Conservation (phyloP, 2,797 vertebrate genomes). For the Presbytis comata region DNA sequence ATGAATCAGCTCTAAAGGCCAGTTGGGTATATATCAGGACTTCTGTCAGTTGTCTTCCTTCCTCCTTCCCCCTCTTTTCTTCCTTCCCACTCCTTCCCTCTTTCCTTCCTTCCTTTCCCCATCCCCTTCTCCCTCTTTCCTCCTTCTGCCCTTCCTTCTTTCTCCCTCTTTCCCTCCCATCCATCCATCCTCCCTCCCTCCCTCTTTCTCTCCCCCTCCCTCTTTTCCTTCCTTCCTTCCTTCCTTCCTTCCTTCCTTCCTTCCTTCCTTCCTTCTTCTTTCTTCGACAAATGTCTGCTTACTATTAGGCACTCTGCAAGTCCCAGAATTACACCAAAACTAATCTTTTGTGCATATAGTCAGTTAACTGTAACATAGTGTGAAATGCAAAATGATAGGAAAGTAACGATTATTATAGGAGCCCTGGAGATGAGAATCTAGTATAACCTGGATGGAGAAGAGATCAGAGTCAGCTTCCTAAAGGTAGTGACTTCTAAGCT, state of each 20-base stretch:
- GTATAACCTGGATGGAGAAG: fast-evolving
- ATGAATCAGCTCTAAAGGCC: background rate
- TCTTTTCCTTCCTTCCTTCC: background rate
- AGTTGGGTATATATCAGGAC: background rate
- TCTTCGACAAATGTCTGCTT: background rate
- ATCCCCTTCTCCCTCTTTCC: no score
- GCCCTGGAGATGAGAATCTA: background rate
- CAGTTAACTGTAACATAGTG: background rate
- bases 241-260: fast-evolving
- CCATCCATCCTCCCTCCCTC: background rate
- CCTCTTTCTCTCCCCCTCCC: no score
- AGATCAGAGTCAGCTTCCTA: background rate
- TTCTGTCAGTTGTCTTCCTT: background rate
- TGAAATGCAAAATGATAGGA: background rate
- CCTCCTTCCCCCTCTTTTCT: background rate
- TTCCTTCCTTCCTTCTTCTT: background rate
- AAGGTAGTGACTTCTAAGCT: background rate
- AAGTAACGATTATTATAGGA: background rate
- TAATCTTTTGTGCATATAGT: background rate
- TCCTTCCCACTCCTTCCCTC: background rate
- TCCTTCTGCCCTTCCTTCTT: no score
- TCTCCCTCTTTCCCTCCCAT: background rate
- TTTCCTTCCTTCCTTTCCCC: background rate
- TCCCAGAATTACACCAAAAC: background rate
- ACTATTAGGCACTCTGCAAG: background rate